Evolutionary conservation across 1,140 invertebrate genomes (phyloP).

Genomic region (Asobara japonica): DNA sequence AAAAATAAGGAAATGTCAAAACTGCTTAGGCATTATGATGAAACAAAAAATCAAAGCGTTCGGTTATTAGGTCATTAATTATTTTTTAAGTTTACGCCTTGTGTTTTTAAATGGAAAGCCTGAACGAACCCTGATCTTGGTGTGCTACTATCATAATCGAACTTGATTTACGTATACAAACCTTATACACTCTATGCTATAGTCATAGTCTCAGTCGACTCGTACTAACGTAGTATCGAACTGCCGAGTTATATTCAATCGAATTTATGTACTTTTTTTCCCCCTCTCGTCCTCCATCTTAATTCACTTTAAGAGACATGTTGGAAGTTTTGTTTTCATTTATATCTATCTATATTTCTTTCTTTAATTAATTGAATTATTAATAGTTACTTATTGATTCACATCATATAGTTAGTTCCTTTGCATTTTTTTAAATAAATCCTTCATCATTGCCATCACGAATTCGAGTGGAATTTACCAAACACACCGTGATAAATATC

Average conservation of each 20-base stretch:
- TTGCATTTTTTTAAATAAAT: constrained; percentile 20
- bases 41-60: no score
- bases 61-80: neutral
- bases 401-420: constrained; percentile 31
- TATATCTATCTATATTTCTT: neutral
- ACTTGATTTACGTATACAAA: constrained; percentile 57
- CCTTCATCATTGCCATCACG: neutral
- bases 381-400: neutral
- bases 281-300: constrained; percentile 12
- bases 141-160: constrained; percentile 54
- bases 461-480: no score
- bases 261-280: constrained; percentile 48
- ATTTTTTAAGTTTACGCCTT: neutral
- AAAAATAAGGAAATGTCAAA: neutral
- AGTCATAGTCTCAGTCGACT: constrained; percentile 51
- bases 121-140: constrained; percentile 56
- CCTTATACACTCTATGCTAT: constrained; percentile 51
- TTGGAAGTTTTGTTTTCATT: constrained; percentile 26
- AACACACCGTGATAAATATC: no score
- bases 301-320: neutral
- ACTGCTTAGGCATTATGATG: no score
- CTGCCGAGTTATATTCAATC: constrained; percentile 55
- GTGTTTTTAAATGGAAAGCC: constrained; percentile 47
- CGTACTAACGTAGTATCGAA: constrained; percentile 58
- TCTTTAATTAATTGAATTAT: neutral